Conservation (phyloP, 2,888 invertebrate genomes). For the Drosophila tripunctata region DNA sequence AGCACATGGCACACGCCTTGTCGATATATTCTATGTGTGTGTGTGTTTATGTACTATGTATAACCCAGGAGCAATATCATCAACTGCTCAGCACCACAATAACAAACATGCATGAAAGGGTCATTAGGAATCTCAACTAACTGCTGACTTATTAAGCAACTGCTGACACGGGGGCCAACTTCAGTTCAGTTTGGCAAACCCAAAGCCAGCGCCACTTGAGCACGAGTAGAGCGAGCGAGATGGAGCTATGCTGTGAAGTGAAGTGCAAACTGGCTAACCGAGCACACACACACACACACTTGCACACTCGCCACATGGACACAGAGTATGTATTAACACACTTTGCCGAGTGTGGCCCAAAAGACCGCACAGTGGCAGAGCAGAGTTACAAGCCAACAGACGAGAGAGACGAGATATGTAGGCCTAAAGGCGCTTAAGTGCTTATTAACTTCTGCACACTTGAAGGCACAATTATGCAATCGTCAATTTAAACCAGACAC, state of each 20-base stretch:
- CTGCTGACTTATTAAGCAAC: conserved; percentile 35
- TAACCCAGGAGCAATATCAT: conserved; percentile 20
- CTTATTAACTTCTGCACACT: conserved; percentile 77
- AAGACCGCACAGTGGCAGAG: conserved; percentile 28
- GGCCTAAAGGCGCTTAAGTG: conserved; percentile 66
- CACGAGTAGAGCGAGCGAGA: conserved; percentile 22
- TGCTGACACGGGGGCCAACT: conserved; percentile 29
- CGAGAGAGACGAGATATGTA: no score
- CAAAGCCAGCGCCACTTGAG: conserved; percentile 37
- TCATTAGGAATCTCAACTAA: conserved; percentile 23
- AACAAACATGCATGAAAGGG: conserved; percentile 4
- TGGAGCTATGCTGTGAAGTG: conserved; percentile 16
- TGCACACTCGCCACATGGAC: neutral
- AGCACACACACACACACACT: conserved; percentile 4
- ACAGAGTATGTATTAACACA: conserved; percentile 30
- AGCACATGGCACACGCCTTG: neutral
- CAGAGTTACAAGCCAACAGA: conserved; percentile 5
- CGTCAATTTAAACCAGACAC: conserved; percentile 76
- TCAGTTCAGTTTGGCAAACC: conserved; percentile 15
- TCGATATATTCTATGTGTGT: neutral
- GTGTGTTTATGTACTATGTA: conserved; percentile 1
- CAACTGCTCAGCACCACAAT: conserved; percentile 6
- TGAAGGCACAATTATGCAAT: conserved; percentile 77
- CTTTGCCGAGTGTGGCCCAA: conserved; percentile 15
- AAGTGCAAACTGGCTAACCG: conserved; percentile 41